Conservation (phyloP, 2,113 vertebrate species). For the Pelmatolapia mariae region DNA sequence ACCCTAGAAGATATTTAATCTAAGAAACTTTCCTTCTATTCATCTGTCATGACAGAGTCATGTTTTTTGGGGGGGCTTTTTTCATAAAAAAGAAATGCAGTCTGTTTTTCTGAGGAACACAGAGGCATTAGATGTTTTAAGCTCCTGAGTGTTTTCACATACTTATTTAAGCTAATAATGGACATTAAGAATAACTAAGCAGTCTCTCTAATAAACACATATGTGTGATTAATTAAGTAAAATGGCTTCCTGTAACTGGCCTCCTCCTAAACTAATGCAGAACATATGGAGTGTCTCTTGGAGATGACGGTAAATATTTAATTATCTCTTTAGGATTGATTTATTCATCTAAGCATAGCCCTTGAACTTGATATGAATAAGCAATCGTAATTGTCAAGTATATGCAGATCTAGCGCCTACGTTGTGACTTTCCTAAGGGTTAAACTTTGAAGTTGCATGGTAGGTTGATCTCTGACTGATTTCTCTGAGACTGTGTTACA, state of each 20-base stretch:
- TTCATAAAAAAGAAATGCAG: not conserved
- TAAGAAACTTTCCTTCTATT: not conserved
- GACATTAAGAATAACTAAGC: constrained; percentile 22
- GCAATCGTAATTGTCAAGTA: not conserved
- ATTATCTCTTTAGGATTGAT: not conserved
- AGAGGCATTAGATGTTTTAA: not conserved
- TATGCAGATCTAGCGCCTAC: not conserved
- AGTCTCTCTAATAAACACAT: constrained; percentile 52
- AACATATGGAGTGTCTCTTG: not conserved
- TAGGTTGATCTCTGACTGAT: not conserved
- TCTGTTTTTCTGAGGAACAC: not conserved
- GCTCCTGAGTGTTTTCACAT: constrained; percentile 4
- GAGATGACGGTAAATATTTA: not conserved
- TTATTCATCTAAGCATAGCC: not conserved
- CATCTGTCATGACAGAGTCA: not conserved
- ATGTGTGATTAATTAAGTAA: constrained; percentile 45
- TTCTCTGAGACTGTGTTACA: not conserved
- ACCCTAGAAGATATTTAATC: not conserved
- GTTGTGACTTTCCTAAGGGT: not conserved
- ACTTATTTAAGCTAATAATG: constrained; percentile 30
- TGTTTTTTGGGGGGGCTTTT: not conserved
- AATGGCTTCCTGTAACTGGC: constrained; percentile 3
- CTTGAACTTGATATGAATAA: not conserved
- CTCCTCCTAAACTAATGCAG: constrained; percentile 7
- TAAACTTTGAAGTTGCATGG: not conserved